Conservation (phyloP, 2,888 invertebrate genomes). For the Cheilosia scutellata region DNA sequence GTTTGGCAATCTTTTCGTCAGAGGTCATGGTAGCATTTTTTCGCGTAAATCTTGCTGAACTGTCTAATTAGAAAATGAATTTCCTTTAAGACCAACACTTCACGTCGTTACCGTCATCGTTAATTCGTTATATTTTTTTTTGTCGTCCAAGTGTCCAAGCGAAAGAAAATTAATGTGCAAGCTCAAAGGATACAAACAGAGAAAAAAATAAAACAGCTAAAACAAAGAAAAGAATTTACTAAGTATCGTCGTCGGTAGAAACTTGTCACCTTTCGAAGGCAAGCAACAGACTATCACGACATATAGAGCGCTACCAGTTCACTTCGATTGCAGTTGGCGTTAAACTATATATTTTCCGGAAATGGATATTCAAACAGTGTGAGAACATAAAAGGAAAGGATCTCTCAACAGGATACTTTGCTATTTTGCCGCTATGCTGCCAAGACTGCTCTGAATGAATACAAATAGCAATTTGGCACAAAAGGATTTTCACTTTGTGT, state of each 20-base stretch:
- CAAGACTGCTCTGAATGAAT: constrained; percentile 66
- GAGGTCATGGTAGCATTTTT: neutral
- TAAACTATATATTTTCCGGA: constrained; percentile 57
- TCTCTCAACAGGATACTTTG: constrained; percentile 53
- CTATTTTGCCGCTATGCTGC: constrained; percentile 47
- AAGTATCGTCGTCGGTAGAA: constrained; percentile 38
- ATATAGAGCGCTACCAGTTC: constrained; percentile 15
- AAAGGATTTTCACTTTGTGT: constrained; percentile 66
- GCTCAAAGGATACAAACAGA: constrained; percentile 46
- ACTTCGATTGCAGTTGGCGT: constrained; percentile 57
- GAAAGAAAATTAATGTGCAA: constrained; percentile 72
- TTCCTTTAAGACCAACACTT: constrained; percentile 69
- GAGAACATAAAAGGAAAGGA: constrained; percentile 26
- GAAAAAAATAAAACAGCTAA: constrained; percentile 8
- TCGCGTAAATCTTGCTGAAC: constrained; percentile 45
- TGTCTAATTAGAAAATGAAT: constrained; percentile 74
- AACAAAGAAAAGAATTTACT: constrained; percentile 22
- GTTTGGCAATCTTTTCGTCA: constrained; percentile 27
- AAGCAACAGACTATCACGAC: constrained; percentile 60
- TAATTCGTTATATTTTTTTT: constrained; percentile 31
- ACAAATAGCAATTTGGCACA: constrained; percentile 73
- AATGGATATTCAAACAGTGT: constrained; percentile 69
- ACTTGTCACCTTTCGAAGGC: constrained; percentile 66
- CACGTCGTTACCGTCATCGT: constrained; percentile 71
- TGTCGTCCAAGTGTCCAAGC: constrained; percentile 62